Evolutionary conservation across 2,797 vertebrate genomes (phyloP).

Genomic region (Podargus strigoides): DNA sequence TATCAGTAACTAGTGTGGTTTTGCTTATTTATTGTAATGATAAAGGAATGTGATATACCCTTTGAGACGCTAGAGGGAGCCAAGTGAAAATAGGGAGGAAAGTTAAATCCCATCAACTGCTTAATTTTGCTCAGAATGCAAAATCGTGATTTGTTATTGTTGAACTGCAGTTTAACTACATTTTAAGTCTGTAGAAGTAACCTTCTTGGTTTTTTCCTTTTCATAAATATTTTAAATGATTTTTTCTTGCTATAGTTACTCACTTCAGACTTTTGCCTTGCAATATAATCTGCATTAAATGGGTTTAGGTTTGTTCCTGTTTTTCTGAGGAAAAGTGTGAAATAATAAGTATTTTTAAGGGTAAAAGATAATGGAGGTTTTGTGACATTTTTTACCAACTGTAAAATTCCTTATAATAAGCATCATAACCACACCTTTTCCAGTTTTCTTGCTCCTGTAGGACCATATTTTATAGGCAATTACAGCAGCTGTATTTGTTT

Average conservation of each 20-base stretch:
- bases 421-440: not conserved
- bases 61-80: not conserved
- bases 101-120: not conserved
- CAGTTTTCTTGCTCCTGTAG: not conserved
- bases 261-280: not conserved
- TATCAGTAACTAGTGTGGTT: accelerated
- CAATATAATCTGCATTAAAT: not conserved
- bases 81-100: not conserved
- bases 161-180: not conserved
- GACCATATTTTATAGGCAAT: not conserved
- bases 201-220: not conserved
- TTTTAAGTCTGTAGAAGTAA: not conserved
- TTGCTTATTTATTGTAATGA: not conserved
- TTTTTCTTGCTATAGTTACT: not conserved
- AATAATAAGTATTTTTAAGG: not conserved
- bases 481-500: not conserved
- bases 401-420: not conserved
- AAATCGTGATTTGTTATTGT: accelerated
- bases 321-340: not conserved
- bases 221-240: not conserved
- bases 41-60: accelerated
- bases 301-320: not conserved
- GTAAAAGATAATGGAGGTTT: not conserved
- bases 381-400: not conserved
- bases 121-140: accelerated